Evolutionary conservation across 2,888 invertebrate genomes (phyloP), one percentile per base, ranked within the genome.

Genomic region (Theretra japonica): DNA sequence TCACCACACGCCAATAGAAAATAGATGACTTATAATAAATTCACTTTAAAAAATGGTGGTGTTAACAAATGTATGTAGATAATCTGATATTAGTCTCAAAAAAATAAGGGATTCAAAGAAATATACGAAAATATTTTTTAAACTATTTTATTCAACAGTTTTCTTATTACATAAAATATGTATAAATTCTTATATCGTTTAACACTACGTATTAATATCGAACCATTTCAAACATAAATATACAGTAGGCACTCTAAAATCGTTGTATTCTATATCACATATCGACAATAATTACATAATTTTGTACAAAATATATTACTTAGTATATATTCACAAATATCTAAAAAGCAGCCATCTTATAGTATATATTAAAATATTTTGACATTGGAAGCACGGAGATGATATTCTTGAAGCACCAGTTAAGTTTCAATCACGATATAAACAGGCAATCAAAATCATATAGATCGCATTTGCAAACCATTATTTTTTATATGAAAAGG

Each of bases 241-340:
- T 92, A 92, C 91, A 93, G 85, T 88, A 91, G 90, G 88, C 90
- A 89, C 87, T 86, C 88, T 83, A 85, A 86, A 81, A 84, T 80
- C 88, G 87, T 86, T 91, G 89, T 93, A 91, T 83, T 86, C 92
- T 93, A 93, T 93, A 93, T 93, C 93, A 93, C 93, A 93, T 88
- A 88, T 88, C 82, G 84, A 88, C 83, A 86, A 84, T 80, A 87
- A 86, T 78, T 80, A 75, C 80, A 82, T 76, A 79, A 75, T 77
- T 86, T 80, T 87, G 74, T 88, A 88, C 86, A 86, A 82, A 80
- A 87, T 84, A 86, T 86, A 87, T 83, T 85, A 83, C 76, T 82
- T 84, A 83, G 75, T 81, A 77, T 73, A 28, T 82, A 80, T 82
- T 81, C 77, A 81, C 80, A 83, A 76, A 74, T 76, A 65, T 62